Percentiles rank a stretch among this genome's conserved stretches.
phyloP scores from a whole-genome alignment of 2,888 invertebrate genomes.

The Tenthredo mesomela region DNA sequence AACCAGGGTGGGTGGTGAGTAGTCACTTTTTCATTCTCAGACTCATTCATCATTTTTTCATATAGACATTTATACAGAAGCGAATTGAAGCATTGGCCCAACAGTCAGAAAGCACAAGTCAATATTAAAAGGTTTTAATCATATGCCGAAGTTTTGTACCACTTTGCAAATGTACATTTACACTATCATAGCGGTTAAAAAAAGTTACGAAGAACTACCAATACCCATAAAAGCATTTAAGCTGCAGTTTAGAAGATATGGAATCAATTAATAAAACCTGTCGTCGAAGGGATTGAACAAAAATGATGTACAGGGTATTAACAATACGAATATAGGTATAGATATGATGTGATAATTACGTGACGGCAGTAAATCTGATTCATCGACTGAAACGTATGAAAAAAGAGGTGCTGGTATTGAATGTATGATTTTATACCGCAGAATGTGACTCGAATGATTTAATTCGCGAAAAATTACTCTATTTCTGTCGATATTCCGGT shows the following conservation, averaged over 20 bases:
- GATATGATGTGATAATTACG: not conserved
- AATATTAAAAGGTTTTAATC: not conserved
- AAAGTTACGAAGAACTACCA: not conserved
- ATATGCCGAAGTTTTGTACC: not conserved
- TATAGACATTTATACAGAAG: not conserved
- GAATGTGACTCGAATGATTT: not conserved
- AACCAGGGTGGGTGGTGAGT: not conserved
- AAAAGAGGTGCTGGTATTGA: not conserved
- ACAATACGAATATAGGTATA: not conserved
- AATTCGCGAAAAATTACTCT: not conserved
- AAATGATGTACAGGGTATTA: not conserved
- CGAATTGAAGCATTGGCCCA: conserved; percentile 15
- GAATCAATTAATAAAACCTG: not conserved
- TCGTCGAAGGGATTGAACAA: not conserved
- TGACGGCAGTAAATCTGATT: not conserved
- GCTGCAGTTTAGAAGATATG: not conserved
- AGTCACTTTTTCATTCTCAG: not conserved
- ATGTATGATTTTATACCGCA: not conserved
- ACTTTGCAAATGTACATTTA: not conserved
- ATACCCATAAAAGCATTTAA: not conserved
- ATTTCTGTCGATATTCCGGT: not conserved
- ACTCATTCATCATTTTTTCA: not conserved
- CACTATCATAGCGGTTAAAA: not conserved
- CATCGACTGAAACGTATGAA: not conserved
- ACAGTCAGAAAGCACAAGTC: not conserved